A percentile compares a stretch with the other conserved stretches of the same genome.
Evolutionary conservation across 2,888 invertebrate genomes (phyloP).

Genomic region (Nysson spinosus): DNA sequence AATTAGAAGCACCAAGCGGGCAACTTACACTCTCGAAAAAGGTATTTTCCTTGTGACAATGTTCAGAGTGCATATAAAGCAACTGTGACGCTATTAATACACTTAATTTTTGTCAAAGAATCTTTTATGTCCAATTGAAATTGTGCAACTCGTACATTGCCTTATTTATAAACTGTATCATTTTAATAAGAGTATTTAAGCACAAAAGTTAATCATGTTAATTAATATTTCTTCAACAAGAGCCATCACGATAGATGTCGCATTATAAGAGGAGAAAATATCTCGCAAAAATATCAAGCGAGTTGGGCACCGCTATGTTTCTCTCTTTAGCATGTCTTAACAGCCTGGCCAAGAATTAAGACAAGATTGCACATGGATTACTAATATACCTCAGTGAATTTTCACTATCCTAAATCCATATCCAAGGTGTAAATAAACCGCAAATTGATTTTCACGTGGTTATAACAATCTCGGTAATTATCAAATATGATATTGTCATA

Average conservation of each 20-base stretch:
- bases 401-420: conserved; percentile 12
- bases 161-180: too few species aligned
- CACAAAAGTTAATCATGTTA: too few species aligned
- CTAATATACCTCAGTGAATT: conserved; percentile 24
- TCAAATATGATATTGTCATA: conserved; percentile 2
- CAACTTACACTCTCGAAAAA: too few species aligned
- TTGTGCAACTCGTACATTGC: too few species aligned
- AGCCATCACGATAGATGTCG: background rate
- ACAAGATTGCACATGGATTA: conserved; percentile 45
- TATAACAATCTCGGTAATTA: conserved; percentile 37
- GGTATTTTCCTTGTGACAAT: too few species aligned
- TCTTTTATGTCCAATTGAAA: too few species aligned
- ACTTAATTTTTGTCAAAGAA: too few species aligned
- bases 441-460: background rate
- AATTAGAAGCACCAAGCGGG: too few species aligned
- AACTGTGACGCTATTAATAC: too few species aligned
- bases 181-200: too few species aligned
- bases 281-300: background rate
- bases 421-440: conserved; percentile 14
- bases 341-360: conserved; percentile 42
- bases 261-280: background rate
- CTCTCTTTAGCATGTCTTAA: too few species aligned
- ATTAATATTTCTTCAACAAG: background rate
- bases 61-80: too few species aligned
- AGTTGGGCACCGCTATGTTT: conserved; percentile 51